phyloP scores from a whole-genome alignment of 2,888 invertebrate species.

The Argyresthia goedartella region DNA sequence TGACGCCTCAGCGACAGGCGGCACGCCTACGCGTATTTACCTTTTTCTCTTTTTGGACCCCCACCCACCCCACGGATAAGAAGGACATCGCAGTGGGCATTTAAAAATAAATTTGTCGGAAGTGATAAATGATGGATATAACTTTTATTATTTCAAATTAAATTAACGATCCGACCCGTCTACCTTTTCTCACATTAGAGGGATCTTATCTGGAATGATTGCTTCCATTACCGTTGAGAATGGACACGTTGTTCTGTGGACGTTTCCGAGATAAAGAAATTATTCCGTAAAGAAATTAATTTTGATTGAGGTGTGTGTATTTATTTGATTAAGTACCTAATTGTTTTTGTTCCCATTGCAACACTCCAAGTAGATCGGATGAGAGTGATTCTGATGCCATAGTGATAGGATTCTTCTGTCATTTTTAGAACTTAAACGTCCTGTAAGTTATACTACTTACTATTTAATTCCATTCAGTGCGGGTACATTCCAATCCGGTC shows the following conservation, averaged over 20 bases:
- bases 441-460: no score
- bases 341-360: slow-evolving; percentile 60
- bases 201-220: slow-evolving; percentile 69
- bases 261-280: slow-evolving; percentile 61
- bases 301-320: slow-evolving; percentile 69
- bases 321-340: slow-evolving; percentile 67
- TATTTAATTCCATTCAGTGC: no score
- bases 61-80: slow-evolving; percentile 47
- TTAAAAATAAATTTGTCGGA: slow-evolving; percentile 71
- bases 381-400: no score
- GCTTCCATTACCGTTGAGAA: slow-evolving; percentile 65
- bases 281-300: slow-evolving; percentile 70
- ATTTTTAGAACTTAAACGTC: no score
- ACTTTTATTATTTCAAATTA: slow-evolving; percentile 70
- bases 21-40: slow-evolving; percentile 52
- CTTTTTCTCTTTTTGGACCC: slow-evolving; percentile 42
- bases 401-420: no score
- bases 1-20: slow-evolving; percentile 43
- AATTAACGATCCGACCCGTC: slow-evolving; percentile 64
- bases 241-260: slow-evolving; percentile 61
- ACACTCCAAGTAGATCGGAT: slow-evolving; percentile 14
- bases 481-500: no score
- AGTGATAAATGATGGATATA: slow-evolving; percentile 69
- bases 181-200: slow-evolving; percentile 69
- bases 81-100: slow-evolving; percentile 56